Evolutionary conservation across 2,113 vertebrate genomes (phyloP).

Genomic region (Himantopus leucocephalus): DNA sequence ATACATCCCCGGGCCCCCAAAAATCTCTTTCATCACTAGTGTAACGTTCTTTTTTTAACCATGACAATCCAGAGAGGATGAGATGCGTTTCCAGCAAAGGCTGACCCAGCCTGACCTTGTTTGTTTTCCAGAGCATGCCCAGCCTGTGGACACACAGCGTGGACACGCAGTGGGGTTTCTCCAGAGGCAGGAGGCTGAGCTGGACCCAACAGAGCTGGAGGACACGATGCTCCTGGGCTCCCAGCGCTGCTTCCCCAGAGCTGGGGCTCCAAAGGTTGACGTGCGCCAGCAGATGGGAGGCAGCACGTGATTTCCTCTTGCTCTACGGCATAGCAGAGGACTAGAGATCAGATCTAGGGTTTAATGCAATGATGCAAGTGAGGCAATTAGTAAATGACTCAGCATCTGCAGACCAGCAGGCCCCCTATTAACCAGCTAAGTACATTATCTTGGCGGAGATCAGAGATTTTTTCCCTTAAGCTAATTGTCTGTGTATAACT

Average conservation of each 20-base stretch:
- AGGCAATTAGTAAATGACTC: constrained; percentile 28
- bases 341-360: not conserved
- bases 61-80: not conserved
- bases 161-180: not conserved
- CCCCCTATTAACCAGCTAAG: not conserved
- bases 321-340: not conserved
- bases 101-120: not conserved
- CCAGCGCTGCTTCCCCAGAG: not conserved
- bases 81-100: not conserved
- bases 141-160: not conserved
- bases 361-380: not conserved
- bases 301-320: not conserved
- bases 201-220: not conserved
- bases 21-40: not conserved
- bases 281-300: not conserved
- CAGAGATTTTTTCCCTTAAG: not conserved
- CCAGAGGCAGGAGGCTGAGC: not conserved
- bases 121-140: not conserved
- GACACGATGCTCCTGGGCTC: not conserved
- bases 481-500: not conserved
- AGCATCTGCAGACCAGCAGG: constrained; percentile 36
- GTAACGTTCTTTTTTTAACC: not conserved
- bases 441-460: not conserved
- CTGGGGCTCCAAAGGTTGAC: not conserved
- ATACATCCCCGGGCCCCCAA: not conserved